These are phyloP conservation scores for Nomada ferruginata DNA, from an alignment of 2,888 invertebrate species.

Conservation along the genomic window DNA sequence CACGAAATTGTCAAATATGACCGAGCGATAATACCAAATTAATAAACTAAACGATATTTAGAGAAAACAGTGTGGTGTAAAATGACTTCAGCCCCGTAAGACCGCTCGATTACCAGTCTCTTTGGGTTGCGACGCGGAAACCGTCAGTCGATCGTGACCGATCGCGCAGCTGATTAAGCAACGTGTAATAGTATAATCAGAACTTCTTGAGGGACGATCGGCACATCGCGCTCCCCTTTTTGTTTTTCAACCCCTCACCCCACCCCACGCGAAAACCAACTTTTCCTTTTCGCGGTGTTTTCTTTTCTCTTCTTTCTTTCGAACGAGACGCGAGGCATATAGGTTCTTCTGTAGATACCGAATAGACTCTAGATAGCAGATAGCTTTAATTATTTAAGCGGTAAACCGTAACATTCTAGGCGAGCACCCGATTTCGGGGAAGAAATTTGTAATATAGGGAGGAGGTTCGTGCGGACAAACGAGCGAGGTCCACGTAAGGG, in stretches of 20 bases:
- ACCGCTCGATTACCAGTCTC: constrained; percentile 54
- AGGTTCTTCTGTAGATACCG: constrained; percentile 83
- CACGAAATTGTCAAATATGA: neutral
- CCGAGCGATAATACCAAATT: constrained; percentile 7
- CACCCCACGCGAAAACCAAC: neutral
- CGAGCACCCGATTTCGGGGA: constrained; percentile 69
- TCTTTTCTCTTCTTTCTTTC: constrained; percentile 72
- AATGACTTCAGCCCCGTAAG: constrained; percentile 52
- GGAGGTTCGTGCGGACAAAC: constrained; percentile 69
- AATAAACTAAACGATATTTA: neutral
- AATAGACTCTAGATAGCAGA: constrained; percentile 81
- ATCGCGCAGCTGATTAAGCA: constrained; percentile 39
- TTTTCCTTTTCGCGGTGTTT: neutral
- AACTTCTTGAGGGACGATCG: constrained; percentile 21
- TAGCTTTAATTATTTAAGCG: constrained; percentile 84
- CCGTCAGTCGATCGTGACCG: constrained; percentile 54
- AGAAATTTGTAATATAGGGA: constrained; percentile 73
- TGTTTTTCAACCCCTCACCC: neutral
- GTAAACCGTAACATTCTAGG: constrained; percentile 75
- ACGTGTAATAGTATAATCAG: constrained; percentile 24
- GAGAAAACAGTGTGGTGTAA: neutral
- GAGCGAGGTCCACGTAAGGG: constrained; percentile 60
- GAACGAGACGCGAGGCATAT: constrained; percentile 74
- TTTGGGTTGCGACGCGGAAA: constrained; percentile 53
- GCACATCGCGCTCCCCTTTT: neutral